Evolutionary conservation across 1,140 invertebrate species (phyloP).

Genomic region (Hyposmocoma kahamanoa): DNA sequence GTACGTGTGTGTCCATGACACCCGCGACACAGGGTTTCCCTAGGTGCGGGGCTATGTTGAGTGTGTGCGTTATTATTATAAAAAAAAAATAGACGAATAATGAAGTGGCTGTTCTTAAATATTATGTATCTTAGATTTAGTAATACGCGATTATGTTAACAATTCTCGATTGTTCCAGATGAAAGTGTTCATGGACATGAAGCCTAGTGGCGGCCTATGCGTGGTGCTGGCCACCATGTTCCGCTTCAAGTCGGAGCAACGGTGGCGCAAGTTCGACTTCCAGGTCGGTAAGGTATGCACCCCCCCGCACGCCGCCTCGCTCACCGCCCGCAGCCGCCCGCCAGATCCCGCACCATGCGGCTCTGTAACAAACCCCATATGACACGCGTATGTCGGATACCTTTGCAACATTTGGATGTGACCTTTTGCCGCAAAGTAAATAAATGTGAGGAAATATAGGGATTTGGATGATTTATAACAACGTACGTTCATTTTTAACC

Average conservation of each 20-base stretch:
- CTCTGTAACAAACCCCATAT: conserved; percentile 5
- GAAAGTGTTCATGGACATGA: conserved; percentile 96
- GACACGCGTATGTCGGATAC: not conserved
- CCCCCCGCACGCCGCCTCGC: conserved; percentile 37
- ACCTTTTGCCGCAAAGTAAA: not conserved
- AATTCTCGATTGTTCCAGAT: conserved; percentile 84
- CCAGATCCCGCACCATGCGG: conserved; percentile 20
- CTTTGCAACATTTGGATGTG: not conserved
- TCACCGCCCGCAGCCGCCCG: conserved; percentile 29
- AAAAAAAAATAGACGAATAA: too few species aligned
- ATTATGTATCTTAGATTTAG: too few species aligned
- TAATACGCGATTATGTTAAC: too few species aligned
- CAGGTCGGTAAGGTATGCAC: conserved; percentile 85
- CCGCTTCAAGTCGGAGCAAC: conserved; percentile 96
- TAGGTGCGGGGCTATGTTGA: too few species aligned
- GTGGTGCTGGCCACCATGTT: conserved; percentile 95
- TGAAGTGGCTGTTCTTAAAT: too few species aligned
- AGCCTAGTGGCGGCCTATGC: conserved; percentile 92
- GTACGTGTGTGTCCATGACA: too few species aligned
- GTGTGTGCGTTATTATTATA: too few species aligned
- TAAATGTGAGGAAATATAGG: too few species aligned
- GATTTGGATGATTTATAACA: too few species aligned
- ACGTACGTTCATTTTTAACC: too few species aligned
- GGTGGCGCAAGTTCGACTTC: conserved; percentile 94
- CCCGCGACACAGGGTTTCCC: too few species aligned